phyloP scores from a whole-genome alignment of 2,797 vertebrate genomes.

The Pangasius macronema region DNA sequence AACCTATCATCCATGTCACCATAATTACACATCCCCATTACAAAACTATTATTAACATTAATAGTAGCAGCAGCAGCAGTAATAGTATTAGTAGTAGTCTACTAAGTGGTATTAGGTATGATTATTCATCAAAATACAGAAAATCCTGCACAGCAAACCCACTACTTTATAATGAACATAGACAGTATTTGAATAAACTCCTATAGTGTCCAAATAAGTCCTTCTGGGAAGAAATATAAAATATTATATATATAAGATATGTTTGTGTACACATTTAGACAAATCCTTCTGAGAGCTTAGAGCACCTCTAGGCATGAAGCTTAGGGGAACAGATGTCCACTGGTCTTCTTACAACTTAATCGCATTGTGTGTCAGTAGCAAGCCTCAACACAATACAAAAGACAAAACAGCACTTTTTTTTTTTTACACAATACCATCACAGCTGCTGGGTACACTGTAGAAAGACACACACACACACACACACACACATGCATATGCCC shows the following conservation, averaged over 20 bases:
- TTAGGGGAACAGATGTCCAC: slow-evolving; percentile 18
- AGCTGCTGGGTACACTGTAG: not conserved
- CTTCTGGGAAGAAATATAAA: not conserved
- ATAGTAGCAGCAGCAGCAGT: not conserved
- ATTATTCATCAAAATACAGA: not conserved
- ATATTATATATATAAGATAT: not conserved
- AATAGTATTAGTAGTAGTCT: not conserved
- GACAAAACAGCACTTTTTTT: no score
- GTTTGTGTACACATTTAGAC: not conserved
- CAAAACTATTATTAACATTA: not conserved
- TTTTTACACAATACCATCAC: not conserved
- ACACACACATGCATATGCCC: not conserved
- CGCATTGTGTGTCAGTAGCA: not conserved
- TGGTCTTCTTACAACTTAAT: slow-evolving; percentile 24
- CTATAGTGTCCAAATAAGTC: not conserved
- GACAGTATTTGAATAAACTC: not conserved
- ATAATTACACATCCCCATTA: not conserved
- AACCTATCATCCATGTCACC: no score
- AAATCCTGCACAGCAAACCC: not conserved
- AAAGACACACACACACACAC: not conserved
- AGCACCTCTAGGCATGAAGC: not conserved
- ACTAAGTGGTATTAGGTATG: not conserved
- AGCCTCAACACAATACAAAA: not conserved
- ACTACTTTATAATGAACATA: not conserved
- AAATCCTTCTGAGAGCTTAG: not conserved